phyloP scores from a whole-genome alignment of 2,113 vertebrate species.

The Vombatus ursinus region DNA sequence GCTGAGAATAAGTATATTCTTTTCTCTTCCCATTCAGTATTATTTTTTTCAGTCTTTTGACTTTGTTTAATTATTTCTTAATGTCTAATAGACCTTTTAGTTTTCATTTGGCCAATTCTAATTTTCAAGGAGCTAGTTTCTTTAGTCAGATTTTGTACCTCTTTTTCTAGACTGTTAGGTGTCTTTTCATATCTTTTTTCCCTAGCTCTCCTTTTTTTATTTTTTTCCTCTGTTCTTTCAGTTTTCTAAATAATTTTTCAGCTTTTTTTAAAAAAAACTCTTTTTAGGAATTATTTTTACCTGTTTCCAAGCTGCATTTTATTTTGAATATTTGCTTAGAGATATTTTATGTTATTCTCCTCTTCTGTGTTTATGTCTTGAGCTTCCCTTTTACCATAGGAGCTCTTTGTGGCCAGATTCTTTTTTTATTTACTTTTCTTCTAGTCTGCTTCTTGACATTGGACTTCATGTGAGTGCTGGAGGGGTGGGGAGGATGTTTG shows the following conservation, averaged over 20 bases:
- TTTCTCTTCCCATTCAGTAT: not conserved
- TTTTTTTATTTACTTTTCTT: not conserved
- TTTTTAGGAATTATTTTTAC: not conserved
- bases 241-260: not conserved
- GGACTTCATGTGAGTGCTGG: not conserved
- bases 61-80: not conserved
- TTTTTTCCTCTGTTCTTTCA: not conserved
- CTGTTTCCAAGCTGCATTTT: not conserved
- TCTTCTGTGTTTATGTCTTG: not conserved
- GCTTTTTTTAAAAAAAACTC: not conserved
- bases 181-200: not conserved
- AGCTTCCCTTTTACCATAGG: not conserved
- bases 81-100: not conserved
- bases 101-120: not conserved
- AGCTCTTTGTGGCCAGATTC: not conserved
- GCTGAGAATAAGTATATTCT: not conserved
- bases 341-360: not conserved
- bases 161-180: not conserved
- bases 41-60: not conserved
- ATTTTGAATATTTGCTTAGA: not conserved
- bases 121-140: not conserved
- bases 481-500: not conserved
- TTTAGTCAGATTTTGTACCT: not conserved
- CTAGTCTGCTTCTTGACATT: not conserved
- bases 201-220: not conserved